phyloP scores from a whole-genome alignment of 2,113 vertebrate genomes.

The Thymallus thymallus region DNA sequence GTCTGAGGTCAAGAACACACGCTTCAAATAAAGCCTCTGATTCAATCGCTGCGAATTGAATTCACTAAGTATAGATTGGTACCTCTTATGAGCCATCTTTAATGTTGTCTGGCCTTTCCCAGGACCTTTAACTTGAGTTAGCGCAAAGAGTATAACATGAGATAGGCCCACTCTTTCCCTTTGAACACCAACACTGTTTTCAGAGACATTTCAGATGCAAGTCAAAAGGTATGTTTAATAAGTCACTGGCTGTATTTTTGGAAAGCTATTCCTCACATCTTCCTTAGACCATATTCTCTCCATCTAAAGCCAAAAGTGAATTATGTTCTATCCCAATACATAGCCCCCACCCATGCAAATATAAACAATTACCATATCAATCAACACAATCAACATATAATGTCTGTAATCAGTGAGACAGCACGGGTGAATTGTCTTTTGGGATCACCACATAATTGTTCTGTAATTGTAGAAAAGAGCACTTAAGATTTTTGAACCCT shows the following conservation, averaged over 20 bases:
- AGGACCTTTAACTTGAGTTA: background rate
- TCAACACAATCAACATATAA: conserved; percentile 26
- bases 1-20: too few relatives aligned
- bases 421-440: conserved; percentile 18
- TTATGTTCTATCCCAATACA: background rate
- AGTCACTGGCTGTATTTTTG: background rate
- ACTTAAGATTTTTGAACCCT: conserved; percentile 37
- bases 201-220: background rate
- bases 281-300: background rate
- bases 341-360: background rate
- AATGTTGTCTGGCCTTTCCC: background rate
- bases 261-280: background rate
- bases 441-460: conserved; percentile 7
- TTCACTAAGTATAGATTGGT: background rate
- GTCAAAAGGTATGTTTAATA: background rate
- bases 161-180: background rate
- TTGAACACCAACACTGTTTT: background rate
- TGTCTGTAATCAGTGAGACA: conserved; percentile 9
- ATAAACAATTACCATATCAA: conserved; percentile 17
- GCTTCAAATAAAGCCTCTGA: background rate
- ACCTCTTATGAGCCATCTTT: background rate
- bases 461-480: conserved; percentile 34
- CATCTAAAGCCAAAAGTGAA: background rate
- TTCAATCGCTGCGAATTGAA: background rate
- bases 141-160: background rate